Conservation (phyloP, 2,113 vertebrate species). For the Thalassarche chlororhynchos region DNA sequence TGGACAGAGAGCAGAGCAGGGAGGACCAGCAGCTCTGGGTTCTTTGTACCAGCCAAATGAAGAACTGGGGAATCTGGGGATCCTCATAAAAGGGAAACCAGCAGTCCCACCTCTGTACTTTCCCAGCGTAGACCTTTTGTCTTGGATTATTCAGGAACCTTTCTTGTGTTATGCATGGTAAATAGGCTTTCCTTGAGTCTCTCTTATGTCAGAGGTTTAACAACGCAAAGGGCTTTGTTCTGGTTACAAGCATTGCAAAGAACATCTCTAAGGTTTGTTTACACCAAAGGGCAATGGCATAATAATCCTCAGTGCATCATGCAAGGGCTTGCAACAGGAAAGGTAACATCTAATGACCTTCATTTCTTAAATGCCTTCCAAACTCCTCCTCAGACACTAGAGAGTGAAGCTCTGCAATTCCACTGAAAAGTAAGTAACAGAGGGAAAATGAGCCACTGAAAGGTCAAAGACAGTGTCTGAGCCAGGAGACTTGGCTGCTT, state of each 20-base stretch:
- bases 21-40: neutral
- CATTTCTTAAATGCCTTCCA: conserved; percentile 39
- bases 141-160: conserved; percentile 30
- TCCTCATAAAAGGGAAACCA: conserved; percentile 41
- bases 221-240: conserved; percentile 44
- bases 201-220: conserved; percentile 26
- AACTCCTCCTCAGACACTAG: conserved; percentile 58
- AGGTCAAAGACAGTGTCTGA: conserved; percentile 28
- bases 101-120: conserved; percentile 5
- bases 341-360: conserved; percentile 39
- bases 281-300: conserved; percentile 56
- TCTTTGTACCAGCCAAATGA: neutral
- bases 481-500: conserved; percentile 22
- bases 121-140: conserved; percentile 31
- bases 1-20: neutral
- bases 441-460: neutral
- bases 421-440: neutral
- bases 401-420: conserved; percentile 41
- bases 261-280: conserved; percentile 53
- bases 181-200: conserved; percentile 26
- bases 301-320: conserved; percentile 39
- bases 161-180: conserved; percentile 39
- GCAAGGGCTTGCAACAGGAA: conserved; percentile 64
- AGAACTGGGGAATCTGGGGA: neutral
- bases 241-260: conserved; percentile 38